phyloP scores from a whole-genome alignment of 2,113 vertebrate species.

The Zosterops lateralis region DNA sequence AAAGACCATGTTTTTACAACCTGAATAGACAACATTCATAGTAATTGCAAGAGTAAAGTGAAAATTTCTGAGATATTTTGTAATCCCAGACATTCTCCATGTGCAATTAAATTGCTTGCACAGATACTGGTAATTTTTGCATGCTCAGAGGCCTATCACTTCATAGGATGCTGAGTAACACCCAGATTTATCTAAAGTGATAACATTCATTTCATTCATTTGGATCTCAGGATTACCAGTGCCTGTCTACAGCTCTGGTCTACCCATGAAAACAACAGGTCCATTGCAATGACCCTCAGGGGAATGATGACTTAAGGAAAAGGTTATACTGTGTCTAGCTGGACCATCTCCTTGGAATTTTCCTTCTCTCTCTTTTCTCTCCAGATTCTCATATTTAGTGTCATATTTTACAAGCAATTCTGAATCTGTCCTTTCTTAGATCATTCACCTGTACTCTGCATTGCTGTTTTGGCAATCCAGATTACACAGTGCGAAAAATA shows the following conservation, averaged over 20 bases:
- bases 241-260: background rate
- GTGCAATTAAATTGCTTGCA: background rate
- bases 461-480: background rate
- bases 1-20: background rate
- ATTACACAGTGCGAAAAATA: background rate
- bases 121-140: rapidly evolving
- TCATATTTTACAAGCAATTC: background rate
- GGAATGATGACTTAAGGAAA: background rate
- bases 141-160: background rate
- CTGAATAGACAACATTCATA: background rate
- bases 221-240: background rate
- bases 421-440: background rate
- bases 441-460: background rate
- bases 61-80: background rate
- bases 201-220: background rate
- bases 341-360: background rate
- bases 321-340: background rate
- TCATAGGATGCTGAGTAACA: background rate
- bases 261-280: background rate
- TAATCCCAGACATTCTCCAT: background rate
- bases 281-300: background rate
- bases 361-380: background rate
- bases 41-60: background rate
- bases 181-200: background rate
- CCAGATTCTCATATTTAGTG: background rate